phyloP scores from a whole-genome alignment of 2,113 vertebrate species.

The Aramus guarauna region DNA sequence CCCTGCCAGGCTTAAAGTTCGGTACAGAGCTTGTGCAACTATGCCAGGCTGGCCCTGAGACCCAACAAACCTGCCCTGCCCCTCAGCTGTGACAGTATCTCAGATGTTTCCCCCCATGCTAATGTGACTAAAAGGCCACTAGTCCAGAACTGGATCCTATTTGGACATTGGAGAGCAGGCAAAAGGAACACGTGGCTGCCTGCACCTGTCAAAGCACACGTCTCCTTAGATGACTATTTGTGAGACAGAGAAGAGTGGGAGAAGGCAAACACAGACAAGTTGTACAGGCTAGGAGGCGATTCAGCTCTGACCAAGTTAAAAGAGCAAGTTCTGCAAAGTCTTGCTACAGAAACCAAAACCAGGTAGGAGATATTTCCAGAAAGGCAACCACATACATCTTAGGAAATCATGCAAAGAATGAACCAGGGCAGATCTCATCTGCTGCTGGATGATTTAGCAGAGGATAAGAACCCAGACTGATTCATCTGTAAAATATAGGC shows the following conservation, averaged over 20 bases:
- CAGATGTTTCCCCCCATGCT: background rate
- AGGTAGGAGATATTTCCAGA: background rate
- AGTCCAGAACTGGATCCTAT: background rate
- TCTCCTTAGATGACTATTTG: background rate
- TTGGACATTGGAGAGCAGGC: background rate
- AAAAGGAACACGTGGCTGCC: background rate
- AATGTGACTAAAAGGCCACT: background rate
- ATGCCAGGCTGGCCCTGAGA: background rate
- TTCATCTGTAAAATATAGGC: background rate
- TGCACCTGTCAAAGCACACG: constrained; percentile 3
- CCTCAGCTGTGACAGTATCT: constrained; percentile 14
- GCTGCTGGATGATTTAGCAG: background rate
- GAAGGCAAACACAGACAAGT: background rate
- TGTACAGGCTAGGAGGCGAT: background rate
- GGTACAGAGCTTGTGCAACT: background rate
- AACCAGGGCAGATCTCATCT: background rate
- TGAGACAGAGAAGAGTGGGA: background rate
- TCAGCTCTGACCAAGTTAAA: background rate
- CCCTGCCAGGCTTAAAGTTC: background rate
- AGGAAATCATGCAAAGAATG: background rate
- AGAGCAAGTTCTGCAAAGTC: background rate
- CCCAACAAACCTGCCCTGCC: background rate
- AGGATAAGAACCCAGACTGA: background rate
- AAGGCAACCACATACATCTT: background rate
- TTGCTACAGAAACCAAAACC: background rate